Evolutionary conservation across 2,888 invertebrate species (phyloP).

Genomic region (Cheilosia vernalis): DNA sequence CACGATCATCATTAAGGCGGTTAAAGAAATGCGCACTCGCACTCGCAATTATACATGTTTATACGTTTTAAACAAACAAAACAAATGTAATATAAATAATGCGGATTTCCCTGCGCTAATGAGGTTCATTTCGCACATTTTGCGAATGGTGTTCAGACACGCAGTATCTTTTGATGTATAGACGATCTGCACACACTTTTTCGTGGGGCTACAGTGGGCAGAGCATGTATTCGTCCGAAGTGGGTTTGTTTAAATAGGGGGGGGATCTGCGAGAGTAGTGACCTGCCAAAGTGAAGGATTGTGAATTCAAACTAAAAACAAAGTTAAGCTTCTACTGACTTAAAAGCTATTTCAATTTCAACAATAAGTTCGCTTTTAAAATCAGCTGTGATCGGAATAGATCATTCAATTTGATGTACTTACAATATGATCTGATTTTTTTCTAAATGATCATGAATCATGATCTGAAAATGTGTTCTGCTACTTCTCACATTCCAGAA

Average conservation of each 20-base stretch:
- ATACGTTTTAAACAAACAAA: not conserved
- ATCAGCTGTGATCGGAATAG: too few species aligned
- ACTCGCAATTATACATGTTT: conserved; percentile 12
- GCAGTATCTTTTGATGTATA: conserved; percentile 27
- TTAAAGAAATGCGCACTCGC: conserved; percentile 16
- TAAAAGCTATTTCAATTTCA: too few species aligned
- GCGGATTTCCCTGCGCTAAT: conserved; percentile 51
- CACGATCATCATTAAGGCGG: conserved; percentile 41
- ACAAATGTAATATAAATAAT: conserved; percentile 34
- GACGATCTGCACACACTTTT: not conserved
- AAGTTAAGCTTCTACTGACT: too few species aligned
- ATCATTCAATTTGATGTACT: too few species aligned
- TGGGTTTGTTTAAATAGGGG: not conserved
- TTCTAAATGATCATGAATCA: too few species aligned
- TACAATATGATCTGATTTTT: too few species aligned
- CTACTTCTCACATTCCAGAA: not conserved
- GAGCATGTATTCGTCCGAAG: not conserved
- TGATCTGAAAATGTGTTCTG: too few species aligned
- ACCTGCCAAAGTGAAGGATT: too few species aligned
- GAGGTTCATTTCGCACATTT: conserved; percentile 59
- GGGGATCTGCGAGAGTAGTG: too few species aligned
- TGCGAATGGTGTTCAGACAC: conserved; percentile 30
- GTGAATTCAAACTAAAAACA: too few species aligned
- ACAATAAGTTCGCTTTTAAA: too few species aligned
- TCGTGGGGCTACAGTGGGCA: not conserved